phyloP scores from a whole-genome alignment of 2,888 invertebrate genomes.

The Eupsilia transversa region DNA sequence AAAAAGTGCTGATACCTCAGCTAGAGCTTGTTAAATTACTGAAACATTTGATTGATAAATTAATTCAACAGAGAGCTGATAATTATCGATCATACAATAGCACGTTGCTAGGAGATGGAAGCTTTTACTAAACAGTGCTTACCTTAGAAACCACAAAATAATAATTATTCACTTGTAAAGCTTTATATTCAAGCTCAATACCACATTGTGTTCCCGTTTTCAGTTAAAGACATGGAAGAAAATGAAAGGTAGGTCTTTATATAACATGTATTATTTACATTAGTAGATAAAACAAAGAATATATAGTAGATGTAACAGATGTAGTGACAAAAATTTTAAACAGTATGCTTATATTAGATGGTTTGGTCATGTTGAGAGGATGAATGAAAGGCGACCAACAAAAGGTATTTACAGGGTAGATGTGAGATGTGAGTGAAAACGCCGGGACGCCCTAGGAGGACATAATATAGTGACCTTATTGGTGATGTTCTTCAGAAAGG shows the following conservation, averaged over 20 bases:
- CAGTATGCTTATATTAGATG: not conserved
- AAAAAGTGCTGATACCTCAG: not conserved
- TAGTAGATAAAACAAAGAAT: too few relatives aligned
- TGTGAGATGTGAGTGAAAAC: too few relatives aligned
- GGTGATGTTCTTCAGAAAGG: not conserved
- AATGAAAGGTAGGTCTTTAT: slow-evolving; percentile 51
- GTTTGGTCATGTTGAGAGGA: not conserved
- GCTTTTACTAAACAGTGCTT: slow-evolving; percentile 29
- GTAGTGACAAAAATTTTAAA: too few relatives aligned
- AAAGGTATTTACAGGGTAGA: not conserved
- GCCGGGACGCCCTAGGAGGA: too few relatives aligned
- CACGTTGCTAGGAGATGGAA: slow-evolving; percentile 59
- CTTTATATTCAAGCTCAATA: not conserved
- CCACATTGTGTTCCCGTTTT: not conserved
- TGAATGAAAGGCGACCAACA: not conserved
- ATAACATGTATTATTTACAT: slow-evolving; percentile 14
- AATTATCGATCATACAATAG: slow-evolving; percentile 58
- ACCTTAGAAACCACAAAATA: slow-evolving; percentile 9
- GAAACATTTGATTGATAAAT: slow-evolving; percentile 15
- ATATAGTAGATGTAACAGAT: too few relatives aligned
- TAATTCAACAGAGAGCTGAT: not conserved
- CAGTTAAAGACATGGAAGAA: slow-evolving; percentile 45
- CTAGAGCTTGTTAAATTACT: not conserved
- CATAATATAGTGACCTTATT: not conserved
- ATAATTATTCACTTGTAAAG: slow-evolving; percentile 14